Evolutionary conservation across 1,140 invertebrate species (phyloP).

Genomic region (Oedothorax gibbosus): DNA sequence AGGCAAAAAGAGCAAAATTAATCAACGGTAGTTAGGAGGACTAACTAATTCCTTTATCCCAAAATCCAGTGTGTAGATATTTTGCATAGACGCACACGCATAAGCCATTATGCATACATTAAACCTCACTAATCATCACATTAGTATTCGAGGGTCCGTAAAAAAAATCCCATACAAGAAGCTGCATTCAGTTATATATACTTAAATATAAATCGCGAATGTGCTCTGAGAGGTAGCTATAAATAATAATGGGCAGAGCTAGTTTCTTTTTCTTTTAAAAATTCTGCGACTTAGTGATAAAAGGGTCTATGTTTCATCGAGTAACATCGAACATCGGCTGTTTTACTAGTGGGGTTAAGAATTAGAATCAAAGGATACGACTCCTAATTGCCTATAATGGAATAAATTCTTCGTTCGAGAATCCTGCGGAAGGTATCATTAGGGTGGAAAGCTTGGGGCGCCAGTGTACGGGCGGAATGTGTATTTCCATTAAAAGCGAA

Average conservation of each 20-base stretch:
- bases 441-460: not conserved
- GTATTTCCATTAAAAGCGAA: not conserved
- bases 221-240: constrained; percentile 3
- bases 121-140: constrained; percentile 12
- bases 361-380: constrained; percentile 37
- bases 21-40: too few relatives aligned
- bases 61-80: too few relatives aligned
- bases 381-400: constrained; percentile 37
- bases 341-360: not conserved
- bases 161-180: not conserved
- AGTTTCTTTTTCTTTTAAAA: constrained; percentile 1
- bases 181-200: not conserved
- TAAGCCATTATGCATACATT: not conserved
- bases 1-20: too few relatives aligned
- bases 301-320: too few relatives aligned
- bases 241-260: not conserved
- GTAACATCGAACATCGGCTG: too few relatives aligned
- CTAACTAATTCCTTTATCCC: too few relatives aligned
- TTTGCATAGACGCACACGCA: too few relatives aligned
- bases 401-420: constrained; percentile 34
- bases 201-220: not conserved
- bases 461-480: not conserved
- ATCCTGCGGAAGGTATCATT: constrained; percentile 29
- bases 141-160: constrained; percentile 8
- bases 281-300: too few relatives aligned